A percentile compares a stretch with the other conserved stretches of the same genome.
Evolutionary conservation across 2,888 invertebrate species (phyloP).

Genomic region (Andrena trimmerana): DNA sequence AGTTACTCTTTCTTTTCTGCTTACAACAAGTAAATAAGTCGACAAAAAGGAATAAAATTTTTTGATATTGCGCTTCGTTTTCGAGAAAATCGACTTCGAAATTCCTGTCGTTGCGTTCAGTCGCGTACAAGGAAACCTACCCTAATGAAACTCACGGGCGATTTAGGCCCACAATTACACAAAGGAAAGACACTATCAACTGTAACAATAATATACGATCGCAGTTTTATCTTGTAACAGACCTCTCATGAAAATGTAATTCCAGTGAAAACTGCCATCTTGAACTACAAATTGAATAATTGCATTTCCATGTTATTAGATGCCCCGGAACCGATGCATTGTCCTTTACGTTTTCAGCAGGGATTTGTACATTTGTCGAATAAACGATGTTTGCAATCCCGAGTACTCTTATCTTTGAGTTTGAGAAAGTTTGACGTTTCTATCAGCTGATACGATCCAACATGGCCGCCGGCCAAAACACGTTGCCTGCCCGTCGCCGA

Average conservation of each 20-base stretch:
- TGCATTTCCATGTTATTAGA: not conserved
- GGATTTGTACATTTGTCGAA: constrained; percentile 32
- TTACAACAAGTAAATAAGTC: too few relatives aligned
- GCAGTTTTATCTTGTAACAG: not conserved
- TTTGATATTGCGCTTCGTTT: too few relatives aligned
- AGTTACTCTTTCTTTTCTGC: too few relatives aligned
- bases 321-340: not conserved
- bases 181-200: not conserved
- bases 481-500: constrained; percentile 27
- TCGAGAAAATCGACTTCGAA: too few relatives aligned
- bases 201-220: not conserved
- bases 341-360: not conserved
- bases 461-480: constrained; percentile 61
- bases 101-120: too few relatives aligned
- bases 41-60: too few relatives aligned
- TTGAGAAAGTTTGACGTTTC: constrained; percentile 53
- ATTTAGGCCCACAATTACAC: too few relatives aligned
- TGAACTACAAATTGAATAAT: not conserved
- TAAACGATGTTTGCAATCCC: constrained; percentile 31
- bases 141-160: too few relatives aligned
- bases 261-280: not conserved
- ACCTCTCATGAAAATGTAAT: not conserved
- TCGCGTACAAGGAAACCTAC: too few relatives aligned
- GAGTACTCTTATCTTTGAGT: not conserved
- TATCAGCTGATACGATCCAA: constrained; percentile 70